phyloP scores from a whole-genome alignment of 1,140 invertebrate species.

The Drosophila murphyi region DNA sequence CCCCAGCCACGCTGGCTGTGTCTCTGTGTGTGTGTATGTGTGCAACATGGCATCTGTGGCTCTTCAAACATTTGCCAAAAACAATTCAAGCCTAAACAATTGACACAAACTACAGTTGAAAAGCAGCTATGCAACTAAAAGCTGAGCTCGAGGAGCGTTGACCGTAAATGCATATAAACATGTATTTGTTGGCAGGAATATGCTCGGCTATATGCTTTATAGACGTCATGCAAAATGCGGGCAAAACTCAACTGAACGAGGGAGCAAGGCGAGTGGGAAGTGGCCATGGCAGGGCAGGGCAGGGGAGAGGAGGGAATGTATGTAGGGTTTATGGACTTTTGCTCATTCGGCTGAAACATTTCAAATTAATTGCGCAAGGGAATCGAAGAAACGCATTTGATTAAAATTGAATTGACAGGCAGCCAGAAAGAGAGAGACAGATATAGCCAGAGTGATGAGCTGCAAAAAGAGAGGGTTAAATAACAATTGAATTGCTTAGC shows the following conservation, averaged over 20 bases:
- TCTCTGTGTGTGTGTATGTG: conserved; percentile 18
- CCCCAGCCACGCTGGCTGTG: not conserved
- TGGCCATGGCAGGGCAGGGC: too few relatives aligned
- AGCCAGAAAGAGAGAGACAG: not conserved
- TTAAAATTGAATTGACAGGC: conserved; percentile 77
- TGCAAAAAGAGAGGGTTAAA: conserved; percentile 20
- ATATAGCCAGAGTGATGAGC: not conserved
- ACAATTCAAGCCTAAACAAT: conserved; percentile 78
- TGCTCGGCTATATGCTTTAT: conserved; percentile 16
- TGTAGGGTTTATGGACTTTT: conserved; percentile 26
- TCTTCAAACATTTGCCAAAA: conserved; percentile 70
- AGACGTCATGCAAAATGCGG: conserved; percentile 13
- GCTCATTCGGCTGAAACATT: conserved; percentile 72
- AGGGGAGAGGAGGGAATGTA: not conserved
- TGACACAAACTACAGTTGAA: conserved; percentile 64
- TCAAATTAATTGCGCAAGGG: conserved; percentile 81
- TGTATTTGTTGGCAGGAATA: conserved; percentile 24
- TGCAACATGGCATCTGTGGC: conserved; percentile 29
- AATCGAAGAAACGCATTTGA: conserved; percentile 82
- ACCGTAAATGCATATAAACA: conserved; percentile 36
- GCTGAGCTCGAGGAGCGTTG: conserved; percentile 48
- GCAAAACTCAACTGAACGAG: not conserved
- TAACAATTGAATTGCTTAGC: conserved; percentile 33
- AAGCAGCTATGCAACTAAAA: conserved; percentile 21
- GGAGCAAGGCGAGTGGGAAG: not conserved